Percentiles rank a stretch among this genome's conserved stretches.
These are phyloP conservation scores for Geotrupes spiniger DNA, from an alignment of 2,888 invertebrate genomes.

Conservation along the genomic window DNA sequence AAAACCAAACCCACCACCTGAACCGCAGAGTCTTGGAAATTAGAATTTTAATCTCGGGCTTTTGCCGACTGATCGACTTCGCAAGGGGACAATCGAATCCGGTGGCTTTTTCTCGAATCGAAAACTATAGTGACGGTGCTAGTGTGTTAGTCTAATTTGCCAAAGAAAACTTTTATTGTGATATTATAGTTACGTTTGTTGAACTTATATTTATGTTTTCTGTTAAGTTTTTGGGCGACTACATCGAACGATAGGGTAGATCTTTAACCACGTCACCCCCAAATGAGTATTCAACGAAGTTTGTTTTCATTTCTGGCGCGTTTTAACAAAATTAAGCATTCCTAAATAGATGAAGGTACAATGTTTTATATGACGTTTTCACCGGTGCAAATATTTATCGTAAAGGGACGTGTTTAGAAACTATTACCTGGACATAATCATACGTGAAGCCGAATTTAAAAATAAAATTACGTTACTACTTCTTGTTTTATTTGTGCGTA, in stretches of 20 bases:
- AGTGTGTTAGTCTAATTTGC: neutral
- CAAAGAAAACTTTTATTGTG: neutral
- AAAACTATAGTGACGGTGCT: neutral
- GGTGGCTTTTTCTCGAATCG: neutral
- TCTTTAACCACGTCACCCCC: no score
- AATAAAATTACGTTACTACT: conserved; percentile 1
- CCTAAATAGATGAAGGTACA: no score
- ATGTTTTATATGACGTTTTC: no score
- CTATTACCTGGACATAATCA: conserved; percentile 2
- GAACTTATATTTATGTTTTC: neutral
- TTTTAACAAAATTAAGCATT: no score
- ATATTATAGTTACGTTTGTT: neutral
- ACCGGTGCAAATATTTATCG: neutral
- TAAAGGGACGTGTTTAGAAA: conserved; percentile 1
- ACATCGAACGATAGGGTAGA: conserved; percentile 2
- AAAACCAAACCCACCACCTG: conserved; percentile 22
- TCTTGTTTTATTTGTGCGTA: neutral
- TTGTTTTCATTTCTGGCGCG: no score
- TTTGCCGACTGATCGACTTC: neutral
- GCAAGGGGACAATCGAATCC: conserved; percentile 1
- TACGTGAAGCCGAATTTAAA: conserved; percentile 5
- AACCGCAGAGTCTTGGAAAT: conserved; percentile 10
- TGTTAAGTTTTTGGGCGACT: conserved; percentile 1
- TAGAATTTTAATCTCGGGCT: conserved; percentile 1
- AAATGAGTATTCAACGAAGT: no score